Evolutionary conservation across 2,888 invertebrate species (phyloP).

Genomic region (Pandemis heparana): DNA sequence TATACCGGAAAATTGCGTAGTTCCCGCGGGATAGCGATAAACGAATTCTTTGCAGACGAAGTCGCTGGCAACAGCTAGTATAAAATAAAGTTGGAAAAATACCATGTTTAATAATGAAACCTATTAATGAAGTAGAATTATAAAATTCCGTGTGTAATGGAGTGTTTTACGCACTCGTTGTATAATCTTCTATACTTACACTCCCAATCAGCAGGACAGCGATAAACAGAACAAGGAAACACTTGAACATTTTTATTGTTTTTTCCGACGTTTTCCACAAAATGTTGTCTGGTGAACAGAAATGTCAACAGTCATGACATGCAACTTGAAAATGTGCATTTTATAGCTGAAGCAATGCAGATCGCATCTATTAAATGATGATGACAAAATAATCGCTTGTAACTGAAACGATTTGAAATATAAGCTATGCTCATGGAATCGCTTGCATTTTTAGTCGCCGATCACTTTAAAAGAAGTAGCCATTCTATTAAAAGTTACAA

Average conservation of each 20-base stretch:
- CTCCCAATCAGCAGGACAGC: constrained; percentile 30
- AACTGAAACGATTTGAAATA: constrained; percentile 15
- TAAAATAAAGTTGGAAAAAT: too few relatives aligned
- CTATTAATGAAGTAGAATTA: too few relatives aligned
- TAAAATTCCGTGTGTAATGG: too few relatives aligned
- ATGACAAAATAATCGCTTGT: constrained; percentile 34
- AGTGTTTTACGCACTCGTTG: too few relatives aligned
- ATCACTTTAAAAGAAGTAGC: too few relatives aligned
- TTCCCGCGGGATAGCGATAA: too few relatives aligned
- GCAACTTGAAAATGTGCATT: background rate
- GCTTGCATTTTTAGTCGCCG: background rate
- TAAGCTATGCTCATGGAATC: background rate
- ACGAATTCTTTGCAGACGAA: too few relatives aligned
- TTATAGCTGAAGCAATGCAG: constrained; percentile 8
- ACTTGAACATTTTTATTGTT: constrained; percentile 24
- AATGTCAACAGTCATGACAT: background rate
- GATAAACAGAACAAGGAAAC: constrained; percentile 28
- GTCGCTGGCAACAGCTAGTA: too few relatives aligned
- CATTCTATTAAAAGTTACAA: too few relatives aligned
- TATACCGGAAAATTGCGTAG: too few relatives aligned
- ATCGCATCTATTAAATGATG: constrained; percentile 22
- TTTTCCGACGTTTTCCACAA: constrained; percentile 1
- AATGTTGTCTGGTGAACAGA: background rate
- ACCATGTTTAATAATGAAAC: too few relatives aligned
- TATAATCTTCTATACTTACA: constrained; percentile 11